phyloP scores from a whole-genome alignment of 2,797 vertebrate genomes.

The Rhadinocentrus ornatus region DNA sequence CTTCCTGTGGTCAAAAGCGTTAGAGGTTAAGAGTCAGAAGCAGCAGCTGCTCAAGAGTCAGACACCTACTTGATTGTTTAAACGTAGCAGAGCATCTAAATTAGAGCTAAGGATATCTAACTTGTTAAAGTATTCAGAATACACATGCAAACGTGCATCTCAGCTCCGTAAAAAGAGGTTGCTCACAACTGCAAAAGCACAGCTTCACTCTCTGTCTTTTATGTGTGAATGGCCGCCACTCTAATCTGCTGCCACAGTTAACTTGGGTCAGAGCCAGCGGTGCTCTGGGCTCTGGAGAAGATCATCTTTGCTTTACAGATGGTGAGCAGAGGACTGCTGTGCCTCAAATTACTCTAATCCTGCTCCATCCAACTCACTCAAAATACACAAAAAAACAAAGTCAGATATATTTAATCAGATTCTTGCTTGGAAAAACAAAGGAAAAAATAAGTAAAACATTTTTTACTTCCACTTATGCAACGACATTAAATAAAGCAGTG shows the following conservation, averaged over 20 bases:
- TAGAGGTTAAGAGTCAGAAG: slow-evolving; percentile 46
- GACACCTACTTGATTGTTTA: neutral
- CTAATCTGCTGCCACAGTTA: slow-evolving; percentile 57
- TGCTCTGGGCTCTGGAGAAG: slow-evolving; percentile 57
- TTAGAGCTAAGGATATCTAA: slow-evolving; percentile 7
- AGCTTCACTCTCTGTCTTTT: slow-evolving; percentile 11
- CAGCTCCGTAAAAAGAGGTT: slow-evolving; percentile 22
- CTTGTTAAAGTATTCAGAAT: neutral
- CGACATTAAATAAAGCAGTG: neutral
- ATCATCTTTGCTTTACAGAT: slow-evolving; percentile 65
- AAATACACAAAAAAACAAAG: neutral
- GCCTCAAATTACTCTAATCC: slow-evolving; percentile 67
- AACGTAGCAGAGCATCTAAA: slow-evolving; percentile 16
- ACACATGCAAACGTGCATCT: slow-evolving; percentile 10
- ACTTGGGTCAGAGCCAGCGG: slow-evolving; percentile 63
- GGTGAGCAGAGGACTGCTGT: slow-evolving; percentile 43
- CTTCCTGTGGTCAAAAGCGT: slow-evolving; percentile 57
- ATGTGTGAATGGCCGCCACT: slow-evolving; percentile 23
- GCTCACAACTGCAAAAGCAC: slow-evolving; percentile 37
- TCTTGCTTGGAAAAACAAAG: slow-evolving; percentile 2
- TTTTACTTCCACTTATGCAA: neutral
- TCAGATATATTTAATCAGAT: slow-evolving; percentile 18
- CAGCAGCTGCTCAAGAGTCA: slow-evolving; percentile 43
- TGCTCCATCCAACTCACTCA: slow-evolving; percentile 18
- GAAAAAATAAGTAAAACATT: neutral